These are phyloP conservation scores for Rhysida immarginata DNA, from an alignment of 1,140 invertebrate genomes.

Conservation along the genomic window DNA sequence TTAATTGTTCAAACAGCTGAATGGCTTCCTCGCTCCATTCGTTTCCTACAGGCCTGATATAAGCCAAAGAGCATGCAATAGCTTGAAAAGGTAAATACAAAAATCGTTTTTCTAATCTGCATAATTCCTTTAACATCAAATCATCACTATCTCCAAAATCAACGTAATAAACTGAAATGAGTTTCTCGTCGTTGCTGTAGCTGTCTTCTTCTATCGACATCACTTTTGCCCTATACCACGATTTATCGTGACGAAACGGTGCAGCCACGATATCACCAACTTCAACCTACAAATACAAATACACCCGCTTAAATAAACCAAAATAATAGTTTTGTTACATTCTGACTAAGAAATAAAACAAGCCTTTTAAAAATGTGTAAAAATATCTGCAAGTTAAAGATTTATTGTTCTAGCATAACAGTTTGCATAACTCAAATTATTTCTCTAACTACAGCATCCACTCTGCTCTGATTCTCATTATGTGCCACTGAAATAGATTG, in stretches of 20 bases:
- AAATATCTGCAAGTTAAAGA: too few relatives aligned
- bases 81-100: conserved; percentile 54
- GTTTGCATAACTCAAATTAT: too few relatives aligned
- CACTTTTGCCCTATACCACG: conserved; percentile 51
- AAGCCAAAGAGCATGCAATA: conserved; percentile 58
- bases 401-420: too few relatives aligned
- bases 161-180: conserved; percentile 53
- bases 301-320: conserved; percentile 11
- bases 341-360: too few relatives aligned
- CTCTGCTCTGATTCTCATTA: too few relatives aligned
- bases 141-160: conserved; percentile 64
- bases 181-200: conserved; percentile 35
- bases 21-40: conserved; percentile 47
- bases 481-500: too few relatives aligned
- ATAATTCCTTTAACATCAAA: conserved; percentile 41
- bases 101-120: conserved; percentile 53
- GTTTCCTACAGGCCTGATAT: conserved; percentile 38
- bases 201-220: conserved; percentile 33
- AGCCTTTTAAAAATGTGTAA: too few relatives aligned
- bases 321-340: too few relatives aligned
- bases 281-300: conserved; percentile 31
- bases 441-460: too few relatives aligned
- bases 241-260: conserved; percentile 51
- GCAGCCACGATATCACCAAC: conserved; percentile 61
- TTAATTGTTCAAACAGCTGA: conserved; percentile 52